These are phyloP conservation scores for Hyppa rectilinea DNA, from an alignment of 2,888 invertebrate species.

Conservation along the genomic window DNA sequence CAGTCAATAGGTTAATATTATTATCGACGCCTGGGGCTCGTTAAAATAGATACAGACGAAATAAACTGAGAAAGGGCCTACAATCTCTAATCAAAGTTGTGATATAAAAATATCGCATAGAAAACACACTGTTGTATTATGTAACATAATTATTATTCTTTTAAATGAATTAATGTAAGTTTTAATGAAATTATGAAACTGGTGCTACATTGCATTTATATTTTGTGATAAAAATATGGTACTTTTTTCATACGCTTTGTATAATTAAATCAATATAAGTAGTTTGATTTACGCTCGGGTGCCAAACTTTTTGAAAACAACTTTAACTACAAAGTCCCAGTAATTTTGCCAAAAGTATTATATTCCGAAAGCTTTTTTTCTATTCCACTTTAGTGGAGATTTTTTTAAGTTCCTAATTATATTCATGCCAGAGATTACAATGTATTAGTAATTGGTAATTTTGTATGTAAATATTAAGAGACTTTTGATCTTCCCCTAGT, in stretches of 20 bases:
- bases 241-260: conserved; percentile 7
- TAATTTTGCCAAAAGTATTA: conserved; percentile 3
- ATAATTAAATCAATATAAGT: not conserved
- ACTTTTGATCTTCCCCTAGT: conserved; percentile 32
- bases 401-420: conserved; percentile 48
- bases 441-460: conserved; percentile 31
- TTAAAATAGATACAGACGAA: not conserved
- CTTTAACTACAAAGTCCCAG: not conserved
- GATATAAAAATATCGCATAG: conserved; percentile 1
- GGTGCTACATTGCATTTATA: conserved; percentile 60
- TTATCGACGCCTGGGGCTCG: no score
- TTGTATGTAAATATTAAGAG: conserved; percentile 9
- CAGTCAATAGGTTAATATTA: no score
- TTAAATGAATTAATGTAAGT: conserved; percentile 21
- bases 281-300: conserved; percentile 1
- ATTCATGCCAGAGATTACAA: conserved; percentile 49
- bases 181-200: conserved; percentile 26
- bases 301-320: conserved; percentile 9
- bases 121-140: conserved; percentile 6
- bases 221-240: conserved; percentile 29
- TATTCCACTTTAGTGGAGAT: not conserved
- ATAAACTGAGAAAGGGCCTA: conserved; percentile 3
- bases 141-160: conserved; percentile 13
- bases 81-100: conserved; percentile 36
- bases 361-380: not conserved